These are phyloP conservation scores for Crossaster papposus DNA, from an alignment of 53 echinoderm and acorn worm species.

Conservation along the genomic window DNA sequence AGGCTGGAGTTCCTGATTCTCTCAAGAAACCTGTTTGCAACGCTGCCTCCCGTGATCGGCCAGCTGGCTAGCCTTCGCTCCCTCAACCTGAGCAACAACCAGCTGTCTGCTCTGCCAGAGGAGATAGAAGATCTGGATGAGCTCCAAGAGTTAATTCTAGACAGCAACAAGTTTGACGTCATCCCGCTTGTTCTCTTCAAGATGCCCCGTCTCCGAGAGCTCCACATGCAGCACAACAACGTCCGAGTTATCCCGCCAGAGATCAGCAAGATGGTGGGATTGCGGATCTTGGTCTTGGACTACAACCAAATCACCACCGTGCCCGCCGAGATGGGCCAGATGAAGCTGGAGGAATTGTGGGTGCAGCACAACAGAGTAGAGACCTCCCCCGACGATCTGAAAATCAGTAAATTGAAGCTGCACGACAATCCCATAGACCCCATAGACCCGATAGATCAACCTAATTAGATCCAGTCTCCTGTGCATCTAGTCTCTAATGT, in stretches of 20 bases:
- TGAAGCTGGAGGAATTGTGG: constrained; percentile 83
- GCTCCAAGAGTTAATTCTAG: constrained; percentile 82
- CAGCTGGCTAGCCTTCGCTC: constrained; percentile 76
- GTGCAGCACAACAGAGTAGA: constrained; percentile 77
- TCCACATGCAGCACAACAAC: constrained; percentile 82
- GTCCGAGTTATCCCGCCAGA: constrained; percentile 69
- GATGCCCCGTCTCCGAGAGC: constrained; percentile 71
- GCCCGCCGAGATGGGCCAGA: constrained; percentile 68
- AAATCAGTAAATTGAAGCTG: constrained; percentile 69
- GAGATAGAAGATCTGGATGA: constrained; percentile 81
- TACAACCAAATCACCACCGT: constrained; percentile 81
- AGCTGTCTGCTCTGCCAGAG: constrained; percentile 70
- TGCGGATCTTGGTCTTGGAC: constrained; percentile 75
- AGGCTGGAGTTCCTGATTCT: constrained; percentile 81
- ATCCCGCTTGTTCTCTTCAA: constrained; percentile 80
- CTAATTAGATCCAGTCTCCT: neutral
- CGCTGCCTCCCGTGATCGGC: constrained; percentile 75
- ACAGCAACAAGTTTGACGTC: constrained; percentile 80
- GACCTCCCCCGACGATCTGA: constrained; percentile 70
- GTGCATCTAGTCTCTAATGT: neutral
- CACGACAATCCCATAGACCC: constrained; percentile 59
- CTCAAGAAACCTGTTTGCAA: constrained; percentile 75
- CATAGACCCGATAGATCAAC: constrained; percentile 41
- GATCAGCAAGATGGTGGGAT: constrained; percentile 74
- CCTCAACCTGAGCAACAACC: constrained; percentile 82